Conservation (phyloP, 1,140 invertebrate species). For the Chironomus tepperi region DNA sequence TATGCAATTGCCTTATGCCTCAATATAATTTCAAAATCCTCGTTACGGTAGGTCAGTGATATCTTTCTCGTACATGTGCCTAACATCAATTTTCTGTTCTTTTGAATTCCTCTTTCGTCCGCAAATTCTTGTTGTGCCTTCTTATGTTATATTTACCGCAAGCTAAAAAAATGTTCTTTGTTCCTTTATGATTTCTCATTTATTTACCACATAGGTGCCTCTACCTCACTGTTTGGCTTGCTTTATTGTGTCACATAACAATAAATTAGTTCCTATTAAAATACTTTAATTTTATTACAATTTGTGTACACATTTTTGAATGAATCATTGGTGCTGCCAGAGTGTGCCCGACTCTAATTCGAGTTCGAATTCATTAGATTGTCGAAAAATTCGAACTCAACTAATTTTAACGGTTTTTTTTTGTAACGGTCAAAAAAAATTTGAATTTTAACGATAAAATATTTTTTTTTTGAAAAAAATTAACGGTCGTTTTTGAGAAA, state of each 20-base stretch:
- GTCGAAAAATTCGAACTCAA: too few relatives aligned
- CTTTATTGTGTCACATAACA: background rate
- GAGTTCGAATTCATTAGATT: too few relatives aligned
- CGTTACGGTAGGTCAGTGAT: background rate
- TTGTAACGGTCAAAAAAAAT: too few relatives aligned
- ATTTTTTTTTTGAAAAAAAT: too few relatives aligned
- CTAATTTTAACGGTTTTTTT: too few relatives aligned
- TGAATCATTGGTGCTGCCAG: too few relatives aligned
- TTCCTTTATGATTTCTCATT: background rate
- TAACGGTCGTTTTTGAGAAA: too few relatives aligned
- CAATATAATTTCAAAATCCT: background rate
- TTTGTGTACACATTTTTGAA: too few relatives aligned
- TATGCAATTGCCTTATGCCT: too few relatives aligned
- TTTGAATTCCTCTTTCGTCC: background rate
- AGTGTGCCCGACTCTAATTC: too few relatives aligned
- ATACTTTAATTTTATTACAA: too few relatives aligned
- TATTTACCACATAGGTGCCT: background rate
- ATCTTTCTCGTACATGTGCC: background rate
- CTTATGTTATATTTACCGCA: background rate
- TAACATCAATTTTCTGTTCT: background rate
- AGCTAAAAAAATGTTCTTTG: background rate
- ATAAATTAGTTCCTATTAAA: conserved; percentile 3
- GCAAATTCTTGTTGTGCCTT: background rate
- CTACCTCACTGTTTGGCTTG: background rate
- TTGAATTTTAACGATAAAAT: too few relatives aligned